phyloP scores from a whole-genome alignment of 2,797 vertebrate species.

The Sebastes flavidus region DNA sequence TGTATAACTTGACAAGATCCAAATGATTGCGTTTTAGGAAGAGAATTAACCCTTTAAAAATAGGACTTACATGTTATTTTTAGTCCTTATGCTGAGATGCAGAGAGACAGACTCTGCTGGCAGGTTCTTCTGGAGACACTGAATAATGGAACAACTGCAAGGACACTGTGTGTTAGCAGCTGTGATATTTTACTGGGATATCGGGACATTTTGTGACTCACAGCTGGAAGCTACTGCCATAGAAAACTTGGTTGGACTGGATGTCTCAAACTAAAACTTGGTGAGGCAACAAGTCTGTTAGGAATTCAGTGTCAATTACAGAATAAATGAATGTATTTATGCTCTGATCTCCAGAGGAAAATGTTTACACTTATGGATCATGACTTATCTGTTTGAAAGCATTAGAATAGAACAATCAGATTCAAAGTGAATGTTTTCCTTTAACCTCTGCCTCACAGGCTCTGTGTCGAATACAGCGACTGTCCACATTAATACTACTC shows the following conservation, averaged over 20 bases:
- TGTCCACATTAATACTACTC: slow-evolving; percentile 40
- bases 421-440: slow-evolving; percentile 20
- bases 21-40: neutral
- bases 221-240: slow-evolving; percentile 48
- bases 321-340: neutral
- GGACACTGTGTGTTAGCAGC: slow-evolving; percentile 35
- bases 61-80: slow-evolving; percentile 9
- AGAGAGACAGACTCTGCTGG: slow-evolving; percentile 20
- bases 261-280: slow-evolving; percentile 12
- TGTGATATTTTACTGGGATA: slow-evolving; percentile 30
- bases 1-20: neutral
- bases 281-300: slow-evolving; percentile 29
- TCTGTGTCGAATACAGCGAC: slow-evolving; percentile 10
- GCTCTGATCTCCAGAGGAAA: neutral
- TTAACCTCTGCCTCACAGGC: slow-evolving; percentile 32
- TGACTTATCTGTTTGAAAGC: slow-evolving; percentile 1
- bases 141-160: slow-evolving; percentile 54
- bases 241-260: slow-evolving; percentile 4
- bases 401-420: neutral
- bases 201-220: slow-evolving; percentile 36
- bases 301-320: slow-evolving; percentile 25
- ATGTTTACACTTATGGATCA: neutral
- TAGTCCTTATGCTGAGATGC: slow-evolving; percentile 7
- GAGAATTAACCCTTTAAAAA: neutral
- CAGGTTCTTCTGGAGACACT: slow-evolving; percentile 39